Evolutionary conservation across 1,140 invertebrate species (phyloP).

Genomic region (Papilio polyxenes): DNA sequence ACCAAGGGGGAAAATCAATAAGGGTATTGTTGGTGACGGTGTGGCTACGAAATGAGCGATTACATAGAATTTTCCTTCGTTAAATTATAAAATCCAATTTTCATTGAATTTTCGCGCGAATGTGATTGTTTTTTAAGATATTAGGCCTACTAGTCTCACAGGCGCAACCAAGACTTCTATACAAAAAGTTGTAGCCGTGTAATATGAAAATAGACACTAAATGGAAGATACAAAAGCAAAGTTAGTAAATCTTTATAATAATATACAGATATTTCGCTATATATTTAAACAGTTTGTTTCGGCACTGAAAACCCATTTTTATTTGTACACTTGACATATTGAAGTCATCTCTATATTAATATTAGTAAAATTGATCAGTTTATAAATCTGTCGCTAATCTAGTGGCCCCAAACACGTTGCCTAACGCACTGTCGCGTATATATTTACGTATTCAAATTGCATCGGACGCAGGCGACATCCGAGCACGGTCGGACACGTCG

Average conservation of each 20-base stretch:
- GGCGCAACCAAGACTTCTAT: neutral
- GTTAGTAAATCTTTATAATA: neutral
- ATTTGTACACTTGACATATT: neutral
- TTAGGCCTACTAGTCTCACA: neutral
- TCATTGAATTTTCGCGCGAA: neutral
- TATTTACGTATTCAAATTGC: constrained; percentile 37
- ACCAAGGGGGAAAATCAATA: constrained; percentile 46
- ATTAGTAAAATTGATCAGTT: neutral
- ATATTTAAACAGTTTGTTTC: neutral
- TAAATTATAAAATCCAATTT: neutral
- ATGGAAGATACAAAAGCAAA: too few relatives aligned
- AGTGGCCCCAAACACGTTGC: constrained; percentile 34
- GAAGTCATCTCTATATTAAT: neutral
- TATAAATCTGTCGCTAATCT: neutral
- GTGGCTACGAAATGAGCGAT: constrained; percentile 17
- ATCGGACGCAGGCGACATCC: constrained; percentile 33
- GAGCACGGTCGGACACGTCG: constrained; percentile 29
- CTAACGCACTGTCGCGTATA: constrained; percentile 15
- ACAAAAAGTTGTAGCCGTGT: neutral
- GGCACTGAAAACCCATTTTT: neutral
- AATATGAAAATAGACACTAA: too few relatives aligned
- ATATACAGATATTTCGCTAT: neutral
- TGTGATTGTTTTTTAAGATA: neutral
- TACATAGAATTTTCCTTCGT: neutral
- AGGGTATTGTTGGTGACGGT: constrained; percentile 41